These are phyloP conservation scores for Melanostoma scalare DNA, from an alignment of 2,888 invertebrate species.

Conservation along the genomic window DNA sequence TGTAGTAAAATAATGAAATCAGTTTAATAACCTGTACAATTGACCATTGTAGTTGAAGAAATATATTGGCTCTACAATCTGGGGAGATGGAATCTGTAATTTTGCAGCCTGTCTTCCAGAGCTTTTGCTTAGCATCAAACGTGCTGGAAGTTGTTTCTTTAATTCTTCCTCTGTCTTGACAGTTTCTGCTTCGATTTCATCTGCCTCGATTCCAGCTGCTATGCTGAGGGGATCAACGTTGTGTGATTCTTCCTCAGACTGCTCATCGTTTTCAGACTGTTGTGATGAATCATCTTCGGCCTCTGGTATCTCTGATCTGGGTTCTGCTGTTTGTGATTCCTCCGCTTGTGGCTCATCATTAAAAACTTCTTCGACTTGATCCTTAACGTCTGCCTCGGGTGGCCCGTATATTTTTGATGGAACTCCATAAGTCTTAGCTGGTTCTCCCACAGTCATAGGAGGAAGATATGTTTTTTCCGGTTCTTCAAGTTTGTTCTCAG, in stretches of 20 bases:
- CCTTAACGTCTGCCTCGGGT: slow-evolving; percentile 49
- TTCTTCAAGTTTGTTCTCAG: slow-evolving; percentile 34
- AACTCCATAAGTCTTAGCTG: slow-evolving; percentile 76
- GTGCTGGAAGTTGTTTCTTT: slow-evolving; percentile 20
- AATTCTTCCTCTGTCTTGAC: slow-evolving; percentile 44
- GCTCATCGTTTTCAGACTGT: slow-evolving; percentile 15
- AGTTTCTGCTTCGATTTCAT: slow-evolving; percentile 49
- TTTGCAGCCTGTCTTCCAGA: slow-evolving; percentile 24
- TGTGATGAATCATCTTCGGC: slow-evolving; percentile 17
- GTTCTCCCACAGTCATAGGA: slow-evolving; percentile 68
- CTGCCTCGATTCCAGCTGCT: slow-evolving; percentile 32
- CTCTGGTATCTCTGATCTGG: background rate
- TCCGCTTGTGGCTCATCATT: slow-evolving; percentile 2
- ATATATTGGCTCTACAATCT: slow-evolving; percentile 35
- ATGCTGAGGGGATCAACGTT: slow-evolving; percentile 1
- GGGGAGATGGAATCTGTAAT: slow-evolving; percentile 32
- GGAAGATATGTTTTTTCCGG: slow-evolving; percentile 72
- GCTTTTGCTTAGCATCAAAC: slow-evolving; percentile 3
- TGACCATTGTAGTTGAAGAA: slow-evolving; percentile 50
- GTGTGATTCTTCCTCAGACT: slow-evolving; percentile 15
- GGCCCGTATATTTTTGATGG: slow-evolving; percentile 66
- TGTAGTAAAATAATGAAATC: slow-evolving; percentile 5
- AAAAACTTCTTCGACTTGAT: slow-evolving; percentile 42
- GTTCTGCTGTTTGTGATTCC: background rate
- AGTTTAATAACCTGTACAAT: slow-evolving; percentile 44